A percentile compares a stretch with the other conserved stretches of the same genome.
These are phyloP conservation scores for Ochlodes sylvanus DNA, from an alignment of 2,888 invertebrate species.

Conservation along the genomic window DNA sequence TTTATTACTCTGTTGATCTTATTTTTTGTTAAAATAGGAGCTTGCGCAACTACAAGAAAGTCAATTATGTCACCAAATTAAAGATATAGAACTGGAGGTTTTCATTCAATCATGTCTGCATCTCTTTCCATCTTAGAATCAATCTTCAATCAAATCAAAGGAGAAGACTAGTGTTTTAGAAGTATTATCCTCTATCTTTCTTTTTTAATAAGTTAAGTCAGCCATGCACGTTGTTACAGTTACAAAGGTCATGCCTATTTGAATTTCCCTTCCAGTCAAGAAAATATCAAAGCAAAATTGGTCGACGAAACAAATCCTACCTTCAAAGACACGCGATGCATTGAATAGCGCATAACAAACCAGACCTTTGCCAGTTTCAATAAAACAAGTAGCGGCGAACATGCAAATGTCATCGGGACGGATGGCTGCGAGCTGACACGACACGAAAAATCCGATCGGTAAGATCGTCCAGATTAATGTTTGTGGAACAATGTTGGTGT, in stretches of 20 bases:
- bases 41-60: no score
- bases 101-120: no score
- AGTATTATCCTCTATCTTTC: no score
- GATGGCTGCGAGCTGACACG: slow-evolving; percentile 35
- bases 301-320: slow-evolving; percentile 20
- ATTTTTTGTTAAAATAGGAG: not conserved
- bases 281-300: slow-evolving; percentile 22
- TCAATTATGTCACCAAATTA: no score
- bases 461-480: slow-evolving; percentile 35
- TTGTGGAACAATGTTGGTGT: slow-evolving; percentile 42
- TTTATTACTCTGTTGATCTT: slow-evolving; percentile 1
- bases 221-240: no score
- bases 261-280: slow-evolving; percentile 13
- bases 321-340: slow-evolving; percentile 28
- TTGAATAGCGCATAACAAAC: slow-evolving; percentile 19
- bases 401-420: slow-evolving; percentile 41
- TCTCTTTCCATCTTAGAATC: no score
- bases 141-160: no score
- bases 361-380: slow-evolving; percentile 34
- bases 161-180: no score
- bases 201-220: no score
- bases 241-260: not conserved
- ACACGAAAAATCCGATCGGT: slow-evolving; percentile 36
- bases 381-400: slow-evolving; percentile 40
- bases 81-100: no score